These are phyloP conservation scores for Daubentonia madagascariensis DNA, from an alignment of 2,113 vertebrate genomes.

Conservation along the genomic window DNA sequence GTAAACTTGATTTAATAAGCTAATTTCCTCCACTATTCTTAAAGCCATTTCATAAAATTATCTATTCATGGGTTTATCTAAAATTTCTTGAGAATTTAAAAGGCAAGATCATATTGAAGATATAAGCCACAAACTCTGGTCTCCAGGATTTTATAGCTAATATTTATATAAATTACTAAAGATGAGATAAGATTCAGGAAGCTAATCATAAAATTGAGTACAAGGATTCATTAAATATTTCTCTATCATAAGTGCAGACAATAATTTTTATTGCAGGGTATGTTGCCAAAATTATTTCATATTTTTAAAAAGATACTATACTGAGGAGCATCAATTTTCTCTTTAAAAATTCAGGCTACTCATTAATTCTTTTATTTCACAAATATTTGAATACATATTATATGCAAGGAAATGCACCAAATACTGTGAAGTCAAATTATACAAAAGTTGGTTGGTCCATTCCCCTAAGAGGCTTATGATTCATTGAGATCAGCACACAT, in stretches of 20 bases:
- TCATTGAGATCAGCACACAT: background rate
- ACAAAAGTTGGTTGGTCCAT: background rate
- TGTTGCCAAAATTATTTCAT: conserved; percentile 8
- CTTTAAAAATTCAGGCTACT: background rate
- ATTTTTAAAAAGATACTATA: background rate
- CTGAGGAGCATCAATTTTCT: conserved; percentile 10
- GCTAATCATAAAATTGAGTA: background rate
- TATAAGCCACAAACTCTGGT: background rate
- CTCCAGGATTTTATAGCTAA: background rate
- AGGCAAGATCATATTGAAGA: conserved; percentile 27
- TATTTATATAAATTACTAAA: background rate
- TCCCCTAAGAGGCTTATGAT: background rate
- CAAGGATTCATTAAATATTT: background rate
- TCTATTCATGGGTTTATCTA: background rate
- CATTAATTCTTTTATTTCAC: background rate
- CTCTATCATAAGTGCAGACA: background rate
- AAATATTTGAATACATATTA: background rate
- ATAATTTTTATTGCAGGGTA: background rate
- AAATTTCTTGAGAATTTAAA: conserved; percentile 28
- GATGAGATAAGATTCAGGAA: background rate
- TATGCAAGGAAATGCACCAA: background rate
- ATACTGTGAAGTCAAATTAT: background rate
- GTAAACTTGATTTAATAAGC: background rate
- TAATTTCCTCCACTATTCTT: conserved; percentile 8
- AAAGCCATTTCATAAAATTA: background rate